A percentile compares a stretch with the other conserved stretches of the same genome.
Conservation (phyloP, 2,888 invertebrate genomes). For the Macrophya annulata region DNA sequence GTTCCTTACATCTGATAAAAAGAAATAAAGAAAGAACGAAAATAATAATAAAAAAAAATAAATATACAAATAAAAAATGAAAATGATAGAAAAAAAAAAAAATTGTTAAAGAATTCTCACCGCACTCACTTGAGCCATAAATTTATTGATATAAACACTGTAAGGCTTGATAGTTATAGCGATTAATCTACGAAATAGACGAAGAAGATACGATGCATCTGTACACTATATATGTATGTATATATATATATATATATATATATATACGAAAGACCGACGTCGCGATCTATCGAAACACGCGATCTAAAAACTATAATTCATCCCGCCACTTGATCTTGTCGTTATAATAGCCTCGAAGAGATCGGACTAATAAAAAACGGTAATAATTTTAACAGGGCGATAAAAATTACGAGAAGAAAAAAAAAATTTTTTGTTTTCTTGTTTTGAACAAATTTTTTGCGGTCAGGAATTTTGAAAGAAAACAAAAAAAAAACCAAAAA, state of each 20-base stretch:
- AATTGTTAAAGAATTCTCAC: background rate
- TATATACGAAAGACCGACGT: background rate
- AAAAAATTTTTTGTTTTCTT: background rate
- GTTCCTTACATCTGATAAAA: background rate
- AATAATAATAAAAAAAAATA: background rate
- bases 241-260: background rate
- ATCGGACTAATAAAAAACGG: background rate
- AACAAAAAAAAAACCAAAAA: background rate
- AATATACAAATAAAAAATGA: background rate
- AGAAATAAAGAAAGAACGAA: background rate
- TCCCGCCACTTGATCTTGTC: conserved; percentile 41
- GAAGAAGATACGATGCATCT: background rate
- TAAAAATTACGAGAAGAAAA: background rate
- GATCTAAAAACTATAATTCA: conserved; percentile 33
- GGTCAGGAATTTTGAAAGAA: background rate
- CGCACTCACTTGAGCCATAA: conserved; percentile 13
- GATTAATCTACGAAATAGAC: conserved; percentile 38
- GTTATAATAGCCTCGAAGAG: background rate
- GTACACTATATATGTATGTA: no score
- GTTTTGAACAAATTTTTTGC: background rate
- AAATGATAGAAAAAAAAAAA: background rate
- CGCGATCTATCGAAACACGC: conserved; percentile 41
- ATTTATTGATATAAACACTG: conserved; percentile 34
- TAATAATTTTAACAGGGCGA: background rate
- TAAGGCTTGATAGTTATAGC: background rate